Conservation (phyloP, 23 tunicate genomes). For the Pegea sp. region DNA sequence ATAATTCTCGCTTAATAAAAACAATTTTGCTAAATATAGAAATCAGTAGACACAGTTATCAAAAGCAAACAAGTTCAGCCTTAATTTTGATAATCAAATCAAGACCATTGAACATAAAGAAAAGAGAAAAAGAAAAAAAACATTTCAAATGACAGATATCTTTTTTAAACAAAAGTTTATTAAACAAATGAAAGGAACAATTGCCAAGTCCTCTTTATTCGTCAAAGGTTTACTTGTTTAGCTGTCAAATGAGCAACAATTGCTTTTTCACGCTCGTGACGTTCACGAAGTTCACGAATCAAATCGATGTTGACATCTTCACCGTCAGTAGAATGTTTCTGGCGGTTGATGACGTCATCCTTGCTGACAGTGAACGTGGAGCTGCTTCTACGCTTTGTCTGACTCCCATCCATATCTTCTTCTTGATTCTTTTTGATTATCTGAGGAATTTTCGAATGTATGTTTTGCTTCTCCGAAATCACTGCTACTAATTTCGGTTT, state of each 20-base stretch:
- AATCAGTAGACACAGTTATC: too few species aligned
- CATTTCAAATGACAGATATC: too few species aligned
- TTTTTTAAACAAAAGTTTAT: too few species aligned
- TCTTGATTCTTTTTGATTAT: constrained; percentile 1
- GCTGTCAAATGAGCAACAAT: constrained; percentile 38
- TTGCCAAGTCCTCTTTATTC: background rate
- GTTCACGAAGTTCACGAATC: constrained; percentile 29
- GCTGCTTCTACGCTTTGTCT: background rate
- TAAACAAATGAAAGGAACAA: too few species aligned
- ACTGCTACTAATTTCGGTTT: constrained; percentile 20
- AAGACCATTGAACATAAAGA: too few species aligned
- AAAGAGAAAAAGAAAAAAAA: too few species aligned
- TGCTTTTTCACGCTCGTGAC: constrained; percentile 74
- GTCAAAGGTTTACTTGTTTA: background rate
- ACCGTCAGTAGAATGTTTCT: too few species aligned
- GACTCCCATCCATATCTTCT: background rate
- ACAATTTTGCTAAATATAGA: too few species aligned
- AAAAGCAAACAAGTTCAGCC: too few species aligned
- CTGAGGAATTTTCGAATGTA: background rate
- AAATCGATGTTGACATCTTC: constrained; percentile 42
- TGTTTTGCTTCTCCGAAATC: constrained; percentile 1
- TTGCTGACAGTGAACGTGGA: background rate
- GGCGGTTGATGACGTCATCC: too few species aligned
- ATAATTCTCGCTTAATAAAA: too few species aligned
- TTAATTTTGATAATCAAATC: too few species aligned